Percentiles rank a stretch among this genome's conserved stretches.
Evolutionary conservation across 2,888 invertebrate genomes (phyloP).

Genomic region (Lasiommata megera): DNA sequence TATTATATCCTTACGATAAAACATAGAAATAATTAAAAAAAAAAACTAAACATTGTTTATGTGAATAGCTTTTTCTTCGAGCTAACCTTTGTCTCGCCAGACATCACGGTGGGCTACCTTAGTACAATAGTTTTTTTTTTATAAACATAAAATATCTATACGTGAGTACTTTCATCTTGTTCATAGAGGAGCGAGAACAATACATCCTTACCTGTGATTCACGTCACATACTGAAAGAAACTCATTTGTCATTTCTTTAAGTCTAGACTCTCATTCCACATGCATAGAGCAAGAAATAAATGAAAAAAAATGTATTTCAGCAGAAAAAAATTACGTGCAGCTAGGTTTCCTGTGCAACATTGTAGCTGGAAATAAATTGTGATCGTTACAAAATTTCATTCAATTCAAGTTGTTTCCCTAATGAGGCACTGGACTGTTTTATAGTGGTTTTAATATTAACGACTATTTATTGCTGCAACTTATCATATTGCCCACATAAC

Average conservation of each 20-base stretch:
- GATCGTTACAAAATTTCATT: constrained; percentile 5
- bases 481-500: neutral
- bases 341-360: constrained; percentile 2
- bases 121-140: neutral
- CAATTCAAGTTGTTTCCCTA: constrained; percentile 1
- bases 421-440: neutral
- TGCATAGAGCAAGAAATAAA: constrained; percentile 1
- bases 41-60: no score
- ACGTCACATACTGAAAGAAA: constrained; percentile 7
- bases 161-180: neutral
- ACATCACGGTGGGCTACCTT: neutral
- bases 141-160: neutral
- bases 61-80: neutral
- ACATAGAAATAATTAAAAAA: neutral
- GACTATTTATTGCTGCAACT: constrained; percentile 3
- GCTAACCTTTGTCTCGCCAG: neutral
- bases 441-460: neutral
- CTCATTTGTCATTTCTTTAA: constrained; percentile 12
- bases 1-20: no score
- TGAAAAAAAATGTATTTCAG: constrained; percentile 1
- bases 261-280: constrained; percentile 5
- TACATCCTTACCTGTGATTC: neutral
- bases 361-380: neutral
- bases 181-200: neutral
- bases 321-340: neutral